Conservation (phyloP, 64 coral and sea anemone genomes). For the Stylophora pistillata region DNA sequence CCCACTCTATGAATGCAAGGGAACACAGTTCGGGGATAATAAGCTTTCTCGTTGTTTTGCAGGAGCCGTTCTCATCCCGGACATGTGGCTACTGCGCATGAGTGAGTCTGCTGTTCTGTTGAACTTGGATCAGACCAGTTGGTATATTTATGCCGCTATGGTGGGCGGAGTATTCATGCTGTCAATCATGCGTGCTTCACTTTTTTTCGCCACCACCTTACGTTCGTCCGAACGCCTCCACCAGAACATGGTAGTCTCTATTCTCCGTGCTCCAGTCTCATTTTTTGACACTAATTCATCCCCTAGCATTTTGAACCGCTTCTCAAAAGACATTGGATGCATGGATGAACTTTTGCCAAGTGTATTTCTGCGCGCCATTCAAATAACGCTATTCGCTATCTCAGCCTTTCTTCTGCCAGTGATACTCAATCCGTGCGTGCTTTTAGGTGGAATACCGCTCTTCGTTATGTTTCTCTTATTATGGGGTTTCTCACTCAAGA, state of each 20-base stretch:
- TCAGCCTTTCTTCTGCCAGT: slow-evolving; percentile 45
- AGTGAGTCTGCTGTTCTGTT: slow-evolving; percentile 31
- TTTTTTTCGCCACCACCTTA: slow-evolving; percentile 52
- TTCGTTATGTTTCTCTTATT: slow-evolving; percentile 29
- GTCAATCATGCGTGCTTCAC: slow-evolving; percentile 44
- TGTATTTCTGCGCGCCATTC: slow-evolving; percentile 55
- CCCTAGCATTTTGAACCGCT: slow-evolving; percentile 31
- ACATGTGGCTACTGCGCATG: slow-evolving; percentile 68
- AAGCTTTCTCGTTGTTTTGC: background rate
- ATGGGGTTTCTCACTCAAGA: slow-evolving; percentile 53
- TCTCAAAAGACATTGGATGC: slow-evolving; percentile 53
- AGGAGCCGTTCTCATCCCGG: slow-evolving; percentile 59
- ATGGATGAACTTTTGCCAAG: slow-evolving; percentile 60
- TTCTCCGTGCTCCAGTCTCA: slow-evolving; percentile 37
- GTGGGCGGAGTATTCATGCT: slow-evolving; percentile 49
- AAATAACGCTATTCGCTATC: slow-evolving; percentile 35
- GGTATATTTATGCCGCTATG: slow-evolving; percentile 62
- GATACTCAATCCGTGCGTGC: slow-evolving; percentile 33
- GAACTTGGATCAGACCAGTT: slow-evolving; percentile 34
- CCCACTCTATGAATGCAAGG: no score
- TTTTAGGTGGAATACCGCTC: slow-evolving; percentile 44
- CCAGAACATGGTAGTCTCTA: slow-evolving; percentile 40
- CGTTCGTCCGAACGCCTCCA: slow-evolving; percentile 50
- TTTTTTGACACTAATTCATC: slow-evolving; percentile 30
- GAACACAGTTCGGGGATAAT: no score